Evolutionary conservation across 2,797 vertebrate genomes (phyloP).

Genomic region (Hydrocynus forskahlii): DNA sequence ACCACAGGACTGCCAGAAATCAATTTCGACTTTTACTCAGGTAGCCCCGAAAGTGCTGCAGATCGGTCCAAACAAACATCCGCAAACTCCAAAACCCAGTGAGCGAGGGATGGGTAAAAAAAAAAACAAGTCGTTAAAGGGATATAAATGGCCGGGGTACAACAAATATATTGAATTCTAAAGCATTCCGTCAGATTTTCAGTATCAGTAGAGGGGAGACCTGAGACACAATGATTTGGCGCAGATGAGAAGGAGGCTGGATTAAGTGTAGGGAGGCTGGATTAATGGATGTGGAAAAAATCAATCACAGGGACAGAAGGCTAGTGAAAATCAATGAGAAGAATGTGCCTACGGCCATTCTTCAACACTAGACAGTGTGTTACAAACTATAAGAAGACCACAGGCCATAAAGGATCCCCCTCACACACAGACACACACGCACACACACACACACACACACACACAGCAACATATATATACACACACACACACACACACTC

Average conservation of each 20-base stretch:
- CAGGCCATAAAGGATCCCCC: slow-evolving; percentile 36
- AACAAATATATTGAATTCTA: background rate
- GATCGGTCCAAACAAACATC: background rate
- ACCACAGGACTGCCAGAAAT: slow-evolving; percentile 28
- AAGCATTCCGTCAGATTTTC: background rate
- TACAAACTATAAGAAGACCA: slow-evolving; percentile 57
- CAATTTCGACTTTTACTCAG: slow-evolving; percentile 28
- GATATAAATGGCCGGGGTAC: background rate
- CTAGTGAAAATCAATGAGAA: slow-evolving; percentile 58
- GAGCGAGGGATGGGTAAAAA: background rate
- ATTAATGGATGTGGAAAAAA: slow-evolving; percentile 53
- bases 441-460: slow-evolving; percentile 16
- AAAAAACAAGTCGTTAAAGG: background rate
- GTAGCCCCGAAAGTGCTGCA: slow-evolving; percentile 16
- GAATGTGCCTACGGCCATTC: slow-evolving; percentile 53
- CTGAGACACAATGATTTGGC: slow-evolving; percentile 17
- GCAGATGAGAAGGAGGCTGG: slow-evolving; percentile 1
- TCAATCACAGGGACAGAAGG: slow-evolving; percentile 56
- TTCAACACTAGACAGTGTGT: slow-evolving; percentile 49
- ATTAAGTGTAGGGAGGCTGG: slow-evolving; percentile 18
- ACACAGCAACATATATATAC: no score
- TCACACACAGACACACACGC: slow-evolving; percentile 4
- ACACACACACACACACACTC: background rate
- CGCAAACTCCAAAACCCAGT: background rate
- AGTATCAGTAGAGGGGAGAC: background rate